Percentiles rank a stretch among this genome's conserved stretches.
phyloP scores from a whole-genome alignment of 1,140 invertebrate species.

The Lasioglossum baleicum region DNA sequence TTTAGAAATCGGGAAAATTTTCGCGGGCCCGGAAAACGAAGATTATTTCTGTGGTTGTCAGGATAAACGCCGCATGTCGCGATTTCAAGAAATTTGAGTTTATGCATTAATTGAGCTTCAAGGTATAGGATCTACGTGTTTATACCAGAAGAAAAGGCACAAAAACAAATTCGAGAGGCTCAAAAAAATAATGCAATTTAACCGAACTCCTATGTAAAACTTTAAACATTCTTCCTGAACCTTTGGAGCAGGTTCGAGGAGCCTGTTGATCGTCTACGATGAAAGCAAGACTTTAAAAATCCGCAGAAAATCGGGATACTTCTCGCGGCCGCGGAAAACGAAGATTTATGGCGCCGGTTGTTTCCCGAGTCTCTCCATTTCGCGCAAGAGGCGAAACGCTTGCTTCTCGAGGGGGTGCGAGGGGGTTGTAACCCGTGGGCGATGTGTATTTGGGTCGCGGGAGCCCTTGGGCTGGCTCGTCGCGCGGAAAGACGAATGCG shows the following conservation, averaged over 20 bases:
- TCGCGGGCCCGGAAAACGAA: constrained; percentile 47
- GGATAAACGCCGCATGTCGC: too few species aligned
- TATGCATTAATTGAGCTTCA: too few species aligned
- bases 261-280: too few species aligned
- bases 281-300: constrained; percentile 13
- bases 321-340: constrained; percentile 44
- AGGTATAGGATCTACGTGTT: too few species aligned
- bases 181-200: too few species aligned
- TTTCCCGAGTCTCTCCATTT: constrained; percentile 26
- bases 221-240: too few species aligned
- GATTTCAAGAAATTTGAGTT: too few species aligned
- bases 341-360: constrained; percentile 51
- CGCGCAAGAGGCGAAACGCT: constrained; percentile 14
- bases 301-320: constrained; percentile 52
- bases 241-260: too few species aligned
- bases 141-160: too few species aligned
- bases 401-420: not conserved
- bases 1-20: constrained; percentile 48
- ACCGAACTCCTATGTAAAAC: too few species aligned
- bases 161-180: too few species aligned
- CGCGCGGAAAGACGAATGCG: constrained; percentile 37
- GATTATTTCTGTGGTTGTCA: constrained; percentile 24
- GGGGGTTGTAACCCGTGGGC: not conserved
- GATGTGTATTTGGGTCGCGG: constrained; percentile 53
- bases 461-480: constrained; percentile 23